These are phyloP conservation scores for Lepus americanus DNA, from an alignment of 2,113 vertebrate genomes.

Conservation along the genomic window DNA sequence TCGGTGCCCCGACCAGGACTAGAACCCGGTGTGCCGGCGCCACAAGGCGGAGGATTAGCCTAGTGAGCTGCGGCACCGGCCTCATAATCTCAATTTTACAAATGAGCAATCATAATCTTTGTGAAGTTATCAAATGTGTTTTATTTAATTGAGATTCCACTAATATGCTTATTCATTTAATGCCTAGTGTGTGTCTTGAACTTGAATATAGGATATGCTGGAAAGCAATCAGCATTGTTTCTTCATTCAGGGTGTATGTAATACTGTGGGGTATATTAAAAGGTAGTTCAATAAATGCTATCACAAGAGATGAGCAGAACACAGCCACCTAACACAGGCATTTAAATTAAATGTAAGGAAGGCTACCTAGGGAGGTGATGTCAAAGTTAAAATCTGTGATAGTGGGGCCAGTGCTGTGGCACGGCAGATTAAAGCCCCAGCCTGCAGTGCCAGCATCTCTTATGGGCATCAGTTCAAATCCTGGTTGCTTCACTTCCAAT, in stretches of 20 bases:
- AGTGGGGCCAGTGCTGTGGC: not conserved
- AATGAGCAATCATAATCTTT: not conserved
- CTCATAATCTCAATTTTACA: not conserved
- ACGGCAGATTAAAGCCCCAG: too few relatives aligned
- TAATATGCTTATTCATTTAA: not conserved
- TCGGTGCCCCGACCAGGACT: too few relatives aligned
- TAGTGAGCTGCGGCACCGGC: too few relatives aligned
- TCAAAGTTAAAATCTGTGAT: not conserved
- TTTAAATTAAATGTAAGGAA: not conserved
- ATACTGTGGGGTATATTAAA: not conserved
- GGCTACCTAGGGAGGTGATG: not conserved
- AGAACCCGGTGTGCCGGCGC: too few relatives aligned
- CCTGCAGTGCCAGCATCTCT: too few relatives aligned
- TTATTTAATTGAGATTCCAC: slow-evolving; percentile 2
- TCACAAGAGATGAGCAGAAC: slow-evolving; percentile 10
- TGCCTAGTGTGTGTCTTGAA: not conserved
- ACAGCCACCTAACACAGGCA: not conserved
- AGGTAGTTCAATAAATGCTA: not conserved
- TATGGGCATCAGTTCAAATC: too few relatives aligned
- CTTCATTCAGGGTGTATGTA: not conserved
- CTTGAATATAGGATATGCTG: not conserved
- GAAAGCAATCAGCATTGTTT: not conserved
- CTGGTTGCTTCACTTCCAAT: too few relatives aligned
- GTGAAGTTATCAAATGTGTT: not conserved
- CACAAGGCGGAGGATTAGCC: too few relatives aligned